Percentiles rank a stretch among this genome's conserved stretches.
Evolutionary conservation across 2,888 invertebrate species (phyloP).

Genomic region (Hyles lineata): DNA sequence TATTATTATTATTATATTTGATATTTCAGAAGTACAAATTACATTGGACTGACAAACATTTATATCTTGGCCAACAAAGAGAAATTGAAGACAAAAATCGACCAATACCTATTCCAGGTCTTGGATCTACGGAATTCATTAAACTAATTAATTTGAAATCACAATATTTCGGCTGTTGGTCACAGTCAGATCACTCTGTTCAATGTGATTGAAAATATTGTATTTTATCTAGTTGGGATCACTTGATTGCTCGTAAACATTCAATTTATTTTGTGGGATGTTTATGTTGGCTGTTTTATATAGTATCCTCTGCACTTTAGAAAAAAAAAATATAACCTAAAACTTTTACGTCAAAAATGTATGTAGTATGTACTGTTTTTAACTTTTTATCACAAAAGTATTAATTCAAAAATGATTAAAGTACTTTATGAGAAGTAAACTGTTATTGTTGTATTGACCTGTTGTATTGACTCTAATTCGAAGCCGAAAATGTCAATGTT

Average conservation of each 20-base stretch:
- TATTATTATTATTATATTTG: background rate
- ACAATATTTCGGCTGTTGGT: conserved; percentile 63
- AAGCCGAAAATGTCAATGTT: conserved; percentile 43
- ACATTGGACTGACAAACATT: conserved; percentile 82
- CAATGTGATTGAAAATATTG: conserved; percentile 48
- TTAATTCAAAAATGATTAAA: background rate
- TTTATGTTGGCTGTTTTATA: no score
- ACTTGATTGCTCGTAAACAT: no score
- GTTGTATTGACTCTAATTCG: background rate
- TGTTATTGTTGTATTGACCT: background rate
- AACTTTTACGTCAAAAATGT: no score
- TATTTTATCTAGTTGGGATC: background rate
- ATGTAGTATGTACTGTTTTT: no score
- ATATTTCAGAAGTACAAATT: conserved; percentile 2
- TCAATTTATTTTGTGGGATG: no score
- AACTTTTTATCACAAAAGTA: background rate
- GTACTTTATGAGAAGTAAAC: background rate
- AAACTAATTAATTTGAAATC: conserved; percentile 63
- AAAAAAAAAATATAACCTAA: no score
- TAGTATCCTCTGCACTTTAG: no score
- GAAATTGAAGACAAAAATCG: conserved; percentile 59
- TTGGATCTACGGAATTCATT: conserved; percentile 58
- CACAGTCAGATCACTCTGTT: conserved; percentile 64
- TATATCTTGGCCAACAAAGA: conserved; percentile 82
- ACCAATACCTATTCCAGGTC: conserved; percentile 61